Percentiles rank a stretch among this genome's conserved stretches.
phyloP scores from a whole-genome alignment of 2,888 invertebrate genomes.

The Brenthis daphne region DNA sequence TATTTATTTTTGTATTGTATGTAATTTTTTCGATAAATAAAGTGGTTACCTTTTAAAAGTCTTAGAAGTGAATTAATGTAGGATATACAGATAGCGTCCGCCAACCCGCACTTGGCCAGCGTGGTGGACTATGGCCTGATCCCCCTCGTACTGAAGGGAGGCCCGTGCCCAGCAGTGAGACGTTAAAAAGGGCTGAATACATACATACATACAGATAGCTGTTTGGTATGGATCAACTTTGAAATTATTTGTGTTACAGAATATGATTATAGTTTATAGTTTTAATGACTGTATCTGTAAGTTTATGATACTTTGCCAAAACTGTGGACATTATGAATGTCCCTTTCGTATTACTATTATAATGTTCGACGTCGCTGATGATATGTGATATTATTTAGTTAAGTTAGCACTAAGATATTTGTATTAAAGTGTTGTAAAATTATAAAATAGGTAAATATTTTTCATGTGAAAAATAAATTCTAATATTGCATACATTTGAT shows the following conservation, averaged over 20 bases:
- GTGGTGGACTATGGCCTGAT: too few species aligned
- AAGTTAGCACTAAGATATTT: slow-evolving; percentile 51
- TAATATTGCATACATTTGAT: slow-evolving; percentile 14
- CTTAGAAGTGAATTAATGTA: too few species aligned
- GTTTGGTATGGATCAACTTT: too few species aligned
- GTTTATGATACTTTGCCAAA: slow-evolving; percentile 49
- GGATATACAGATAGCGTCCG: too few species aligned
- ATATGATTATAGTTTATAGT: not conserved
- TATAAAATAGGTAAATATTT: slow-evolving; percentile 47
- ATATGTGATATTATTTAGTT: slow-evolving; percentile 79
- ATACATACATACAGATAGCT: too few species aligned
- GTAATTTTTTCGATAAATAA: not conserved
- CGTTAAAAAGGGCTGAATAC: too few species aligned
- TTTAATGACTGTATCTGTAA: slow-evolving; percentile 30
- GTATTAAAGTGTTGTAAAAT: slow-evolving; percentile 45
- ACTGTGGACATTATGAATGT: slow-evolving; percentile 44
- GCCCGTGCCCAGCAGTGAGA: too few species aligned
- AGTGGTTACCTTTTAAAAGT: too few species aligned
- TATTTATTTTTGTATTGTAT: slow-evolving; percentile 36
- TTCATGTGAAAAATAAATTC: slow-evolving; percentile 25
- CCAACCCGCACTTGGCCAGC: too few species aligned
- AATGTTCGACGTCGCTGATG: slow-evolving; percentile 65
- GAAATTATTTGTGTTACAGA: too few species aligned
- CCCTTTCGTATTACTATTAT: slow-evolving; percentile 39
- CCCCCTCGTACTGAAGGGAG: too few species aligned